phyloP scores from a whole-genome alignment of 2,113 vertebrate species.

The Misgurnus mizolepis region DNA sequence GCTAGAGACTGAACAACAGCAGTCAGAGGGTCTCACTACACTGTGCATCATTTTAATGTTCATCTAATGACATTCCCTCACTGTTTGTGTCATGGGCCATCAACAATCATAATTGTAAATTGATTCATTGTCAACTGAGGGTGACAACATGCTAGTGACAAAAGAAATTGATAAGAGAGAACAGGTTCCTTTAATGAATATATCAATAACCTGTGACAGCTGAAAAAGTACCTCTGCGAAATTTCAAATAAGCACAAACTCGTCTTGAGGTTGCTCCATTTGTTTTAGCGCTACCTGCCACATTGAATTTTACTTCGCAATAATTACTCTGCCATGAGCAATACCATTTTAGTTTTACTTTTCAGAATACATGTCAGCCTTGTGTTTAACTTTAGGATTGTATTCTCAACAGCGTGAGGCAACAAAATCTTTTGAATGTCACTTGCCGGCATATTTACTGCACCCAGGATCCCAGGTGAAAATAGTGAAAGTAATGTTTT shows the following conservation, averaged over 20 bases:
- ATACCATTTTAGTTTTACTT: conserved; percentile 44
- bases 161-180: conserved; percentile 81
- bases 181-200: conserved; percentile 79
- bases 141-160: conserved; percentile 79
- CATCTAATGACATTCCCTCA: conserved; percentile 79
- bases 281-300: conserved; percentile 65
- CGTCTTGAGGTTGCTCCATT: conserved; percentile 68
- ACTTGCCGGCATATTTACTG: not conserved
- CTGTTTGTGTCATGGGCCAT: conserved; percentile 82
- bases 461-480: not conserved
- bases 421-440: not conserved
- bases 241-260: conserved; percentile 78
- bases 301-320: conserved; percentile 42
- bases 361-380: conserved; percentile 21
- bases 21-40: conserved; percentile 61
- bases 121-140: conserved; percentile 81
- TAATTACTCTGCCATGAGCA: conserved; percentile 56
- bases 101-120: conserved; percentile 86
- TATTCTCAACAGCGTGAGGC: not conserved
- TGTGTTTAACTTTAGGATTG: conserved; percentile 21
- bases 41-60: conserved; percentile 82
- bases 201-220: conserved; percentile 84
- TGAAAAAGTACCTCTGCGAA: conserved; percentile 73
- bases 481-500: too few species aligned
- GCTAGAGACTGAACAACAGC: conserved; percentile 41